Percentiles rank a stretch among this genome's conserved stretches.
These are phyloP conservation scores for Acleris emargana DNA, from an alignment of 2,888 invertebrate species.

Conservation along the genomic window DNA sequence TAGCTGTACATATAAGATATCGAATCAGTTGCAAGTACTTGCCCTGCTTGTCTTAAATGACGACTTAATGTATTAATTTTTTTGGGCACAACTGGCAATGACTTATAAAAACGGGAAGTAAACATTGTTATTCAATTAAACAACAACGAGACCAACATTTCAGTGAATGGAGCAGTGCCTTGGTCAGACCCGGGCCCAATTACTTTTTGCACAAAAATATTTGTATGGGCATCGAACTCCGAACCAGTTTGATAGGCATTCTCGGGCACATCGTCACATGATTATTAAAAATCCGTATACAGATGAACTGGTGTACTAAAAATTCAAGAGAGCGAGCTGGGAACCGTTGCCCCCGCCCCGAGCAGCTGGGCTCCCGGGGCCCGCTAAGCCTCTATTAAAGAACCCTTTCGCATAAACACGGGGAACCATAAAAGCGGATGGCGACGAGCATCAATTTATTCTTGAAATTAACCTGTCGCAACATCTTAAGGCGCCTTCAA, in stretches of 20 bases:
- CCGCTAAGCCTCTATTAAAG: conserved; percentile 69
- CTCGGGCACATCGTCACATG: conserved; percentile 35
- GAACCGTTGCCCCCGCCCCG: conserved; percentile 67
- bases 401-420: conserved; percentile 59
- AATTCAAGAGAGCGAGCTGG: conserved; percentile 59
- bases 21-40: too few relatives aligned
- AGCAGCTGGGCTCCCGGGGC: conserved; percentile 62
- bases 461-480: conserved; percentile 79
- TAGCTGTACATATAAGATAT: too few relatives aligned
- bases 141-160: conserved; percentile 30
- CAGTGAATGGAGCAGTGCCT: conserved; percentile 33
- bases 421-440: conserved; percentile 61
- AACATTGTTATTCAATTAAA: conserved; percentile 33
- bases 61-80: conserved; percentile 4
- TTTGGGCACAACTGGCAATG: not conserved
- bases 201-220: conserved; percentile 35
- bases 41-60: not conserved
- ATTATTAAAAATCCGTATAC: conserved; percentile 40
- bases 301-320: conserved; percentile 57
- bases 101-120: conserved; percentile 26
- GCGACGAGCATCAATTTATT: conserved; percentile 73
- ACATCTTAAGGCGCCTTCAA: conserved; percentile 59
- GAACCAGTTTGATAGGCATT: conserved; percentile 36
- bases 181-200: conserved; percentile 25
- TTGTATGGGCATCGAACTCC: conserved; percentile 38